phyloP scores from a whole-genome alignment of 2,888 invertebrate genomes.

The Schizotus pectinicornis region DNA sequence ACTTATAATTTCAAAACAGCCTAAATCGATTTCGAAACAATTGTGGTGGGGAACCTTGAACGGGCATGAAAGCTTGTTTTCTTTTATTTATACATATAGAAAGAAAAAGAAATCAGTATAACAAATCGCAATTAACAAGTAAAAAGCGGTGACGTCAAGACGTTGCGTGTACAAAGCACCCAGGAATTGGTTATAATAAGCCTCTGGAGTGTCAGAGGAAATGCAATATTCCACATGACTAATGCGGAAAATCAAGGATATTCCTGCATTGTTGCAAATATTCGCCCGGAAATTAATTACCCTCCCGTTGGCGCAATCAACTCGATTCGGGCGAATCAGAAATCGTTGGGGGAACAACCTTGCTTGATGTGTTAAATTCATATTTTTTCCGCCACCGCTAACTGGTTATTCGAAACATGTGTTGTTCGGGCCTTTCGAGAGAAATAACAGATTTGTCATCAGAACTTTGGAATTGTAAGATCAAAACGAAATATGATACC shows the following conservation, averaged over 20 bases:
- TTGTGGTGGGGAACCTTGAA: slow-evolving; percentile 8
- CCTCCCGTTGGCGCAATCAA: background rate
- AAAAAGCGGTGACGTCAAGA: slow-evolving; percentile 29
- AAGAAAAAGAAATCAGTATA: slow-evolving; percentile 21
- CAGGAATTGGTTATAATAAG: slow-evolving; percentile 7
- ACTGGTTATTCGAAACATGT: slow-evolving; percentile 3
- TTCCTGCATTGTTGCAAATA: background rate
- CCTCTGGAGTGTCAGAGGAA: slow-evolving; percentile 11
- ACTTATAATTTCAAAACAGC: background rate
- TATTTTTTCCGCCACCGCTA: background rate
- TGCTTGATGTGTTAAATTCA: background rate
- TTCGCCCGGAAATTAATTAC: background rate
- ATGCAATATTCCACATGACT: slow-evolving; percentile 5
- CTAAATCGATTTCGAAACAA: background rate
- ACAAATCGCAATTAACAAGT: slow-evolving; percentile 28
- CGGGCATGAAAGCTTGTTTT: slow-evolving; percentile 5
- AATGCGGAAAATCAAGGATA: too few relatives aligned
- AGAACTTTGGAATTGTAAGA: too few relatives aligned
- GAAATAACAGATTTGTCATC: too few relatives aligned
- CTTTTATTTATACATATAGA: slow-evolving; percentile 14
- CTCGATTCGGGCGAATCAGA: background rate
- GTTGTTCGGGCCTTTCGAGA: background rate
- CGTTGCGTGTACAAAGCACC: slow-evolving; percentile 26
- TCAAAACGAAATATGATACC: too few relatives aligned
- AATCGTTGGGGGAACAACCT: background rate